Evolutionary conservation across 2,888 invertebrate genomes (phyloP).

Genomic region (Atethmia centrago): DNA sequence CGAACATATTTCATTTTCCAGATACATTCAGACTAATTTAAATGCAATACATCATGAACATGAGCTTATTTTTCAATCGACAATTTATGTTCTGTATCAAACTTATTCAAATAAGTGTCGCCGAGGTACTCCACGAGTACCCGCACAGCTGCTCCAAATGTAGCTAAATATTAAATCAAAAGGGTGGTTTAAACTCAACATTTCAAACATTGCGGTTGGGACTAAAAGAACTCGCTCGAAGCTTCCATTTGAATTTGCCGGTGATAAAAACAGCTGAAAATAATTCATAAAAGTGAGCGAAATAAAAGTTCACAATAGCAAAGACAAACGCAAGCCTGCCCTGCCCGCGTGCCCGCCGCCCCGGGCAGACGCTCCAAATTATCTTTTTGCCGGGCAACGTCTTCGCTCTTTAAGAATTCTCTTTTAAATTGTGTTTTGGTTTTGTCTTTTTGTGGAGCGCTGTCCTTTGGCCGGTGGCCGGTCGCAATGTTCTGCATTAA

Average conservation of each 20-base stretch:
- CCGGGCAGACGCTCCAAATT: slow-evolving; percentile 83
- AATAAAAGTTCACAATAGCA: slow-evolving; percentile 89
- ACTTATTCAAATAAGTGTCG: slow-evolving; percentile 61
- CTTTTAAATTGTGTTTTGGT: slow-evolving; percentile 89
- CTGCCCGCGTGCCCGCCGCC: slow-evolving; percentile 70
- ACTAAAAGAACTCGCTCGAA: slow-evolving; percentile 71
- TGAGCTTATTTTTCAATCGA: slow-evolving; percentile 50
- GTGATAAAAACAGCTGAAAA: slow-evolving; percentile 88
- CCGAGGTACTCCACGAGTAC: slow-evolving; percentile 19
- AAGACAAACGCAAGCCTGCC: slow-evolving; percentile 85
- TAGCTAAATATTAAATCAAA: slow-evolving; percentile 59
- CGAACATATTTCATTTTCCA: slow-evolving; percentile 59
- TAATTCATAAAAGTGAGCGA: slow-evolving; percentile 88
- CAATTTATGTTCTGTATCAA: slow-evolving; percentile 41
- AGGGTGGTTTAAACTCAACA: slow-evolving; percentile 52
- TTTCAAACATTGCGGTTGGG: slow-evolving; percentile 57
- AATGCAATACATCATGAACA: slow-evolving; percentile 53
- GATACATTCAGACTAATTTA: slow-evolving; percentile 39
- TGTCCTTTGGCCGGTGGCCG: slow-evolving; percentile 85
- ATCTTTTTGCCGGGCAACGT: slow-evolving; percentile 85
- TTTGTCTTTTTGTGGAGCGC: slow-evolving; percentile 83
- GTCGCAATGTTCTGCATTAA: slow-evolving; percentile 83
- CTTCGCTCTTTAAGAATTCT: slow-evolving; percentile 89
- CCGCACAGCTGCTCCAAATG: slow-evolving; percentile 29
- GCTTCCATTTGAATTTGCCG: slow-evolving; percentile 82